A percentile compares a stretch with the other conserved stretches of the same genome.
These are phyloP conservation scores for Platorchestia sp. DNA, from an alignment of 1,140 invertebrate genomes.

Conservation along the genomic window DNA sequence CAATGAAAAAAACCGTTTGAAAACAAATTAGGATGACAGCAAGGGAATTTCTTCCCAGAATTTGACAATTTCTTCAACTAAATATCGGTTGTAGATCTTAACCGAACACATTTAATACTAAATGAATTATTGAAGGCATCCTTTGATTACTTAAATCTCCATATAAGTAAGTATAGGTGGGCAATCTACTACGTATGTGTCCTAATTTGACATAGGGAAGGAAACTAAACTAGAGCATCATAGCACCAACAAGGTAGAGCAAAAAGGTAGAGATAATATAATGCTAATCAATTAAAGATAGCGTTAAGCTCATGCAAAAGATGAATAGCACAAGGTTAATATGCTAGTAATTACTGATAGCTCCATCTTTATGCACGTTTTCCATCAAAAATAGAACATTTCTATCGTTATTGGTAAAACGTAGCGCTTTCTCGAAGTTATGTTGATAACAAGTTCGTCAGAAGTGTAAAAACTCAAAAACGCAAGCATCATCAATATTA, in stretches of 20 bases:
- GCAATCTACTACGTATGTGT: not conserved
- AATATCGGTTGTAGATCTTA: not conserved
- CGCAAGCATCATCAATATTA: not conserved
- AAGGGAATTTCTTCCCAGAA: too few species aligned
- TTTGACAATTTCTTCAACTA: not conserved
- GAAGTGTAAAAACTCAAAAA: not conserved
- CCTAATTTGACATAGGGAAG: not conserved
- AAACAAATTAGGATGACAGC: too few species aligned
- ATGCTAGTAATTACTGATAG: not conserved
- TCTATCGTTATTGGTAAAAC: not conserved
- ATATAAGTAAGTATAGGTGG: not conserved
- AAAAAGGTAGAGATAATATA: not conserved
- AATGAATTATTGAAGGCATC: not conserved
- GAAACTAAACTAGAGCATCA: not conserved
- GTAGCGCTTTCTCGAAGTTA: not conserved
- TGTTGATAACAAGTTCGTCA: not conserved
- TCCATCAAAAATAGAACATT: not conserved
- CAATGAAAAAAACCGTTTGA: not conserved
- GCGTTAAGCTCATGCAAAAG: not conserved
- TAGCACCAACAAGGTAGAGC: not conserved
- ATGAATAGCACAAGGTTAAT: not conserved
- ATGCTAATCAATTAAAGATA: not conserved
- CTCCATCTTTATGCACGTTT: not conserved
- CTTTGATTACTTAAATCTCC: not conserved
- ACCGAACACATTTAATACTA: not conserved